These are phyloP conservation scores for Bothrops alternatus DNA, from an alignment of 2,797 vertebrate genomes.

Conservation along the genomic window DNA sequence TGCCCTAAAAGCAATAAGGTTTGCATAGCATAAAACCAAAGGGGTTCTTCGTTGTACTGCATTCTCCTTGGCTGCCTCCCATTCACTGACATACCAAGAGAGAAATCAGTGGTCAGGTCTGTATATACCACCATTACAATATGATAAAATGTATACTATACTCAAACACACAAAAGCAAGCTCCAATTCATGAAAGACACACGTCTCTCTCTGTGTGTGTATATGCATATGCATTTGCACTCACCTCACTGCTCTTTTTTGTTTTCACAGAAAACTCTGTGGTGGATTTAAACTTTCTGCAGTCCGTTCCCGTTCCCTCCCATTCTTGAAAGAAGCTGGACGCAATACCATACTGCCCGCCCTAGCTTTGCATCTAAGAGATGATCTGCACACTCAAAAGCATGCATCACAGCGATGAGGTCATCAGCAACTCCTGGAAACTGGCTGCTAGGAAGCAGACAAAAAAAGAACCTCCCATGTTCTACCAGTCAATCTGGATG, in stretches of 20 bases:
- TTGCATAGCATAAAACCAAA: not conserved
- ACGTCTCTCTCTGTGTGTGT: rapidly evolving
- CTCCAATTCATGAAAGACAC: not conserved
- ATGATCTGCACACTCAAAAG: not conserved
- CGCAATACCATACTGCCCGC: not conserved
- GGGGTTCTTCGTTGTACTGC: not conserved
- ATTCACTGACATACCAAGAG: not conserved
- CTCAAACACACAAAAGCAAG: not conserved
- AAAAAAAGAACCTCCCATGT: no score
- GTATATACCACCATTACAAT: not conserved
- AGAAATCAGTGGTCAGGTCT: not conserved
- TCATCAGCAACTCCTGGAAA: not conserved
- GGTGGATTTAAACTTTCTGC: not conserved
- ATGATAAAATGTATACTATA: not conserved
- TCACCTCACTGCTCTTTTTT: not conserved
- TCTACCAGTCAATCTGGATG: not conserved
- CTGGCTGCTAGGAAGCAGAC: not conserved
- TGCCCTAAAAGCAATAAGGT: not conserved
- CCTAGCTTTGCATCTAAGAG: not conserved
- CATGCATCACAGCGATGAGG: not conserved
- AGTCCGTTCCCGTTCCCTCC: not conserved
- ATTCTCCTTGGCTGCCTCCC: not conserved
- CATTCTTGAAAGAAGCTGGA: not conserved
- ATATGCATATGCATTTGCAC: not conserved
- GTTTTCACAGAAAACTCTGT: not conserved